phyloP scores from a whole-genome alignment of 2,888 invertebrate species.

The Shargacucullia verbasci region DNA sequence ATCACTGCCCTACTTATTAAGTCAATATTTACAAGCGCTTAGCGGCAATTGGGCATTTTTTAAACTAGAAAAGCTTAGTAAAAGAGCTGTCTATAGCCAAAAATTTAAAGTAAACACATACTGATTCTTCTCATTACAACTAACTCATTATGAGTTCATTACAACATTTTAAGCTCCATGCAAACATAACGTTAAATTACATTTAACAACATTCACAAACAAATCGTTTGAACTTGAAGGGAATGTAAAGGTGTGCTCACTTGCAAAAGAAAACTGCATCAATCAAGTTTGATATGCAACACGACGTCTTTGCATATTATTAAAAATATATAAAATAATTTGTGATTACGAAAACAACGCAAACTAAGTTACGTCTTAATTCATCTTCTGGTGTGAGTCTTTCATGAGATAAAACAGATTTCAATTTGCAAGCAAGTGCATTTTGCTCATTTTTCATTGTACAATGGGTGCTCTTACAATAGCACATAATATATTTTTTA shows the following conservation, averaged over 20 bases:
- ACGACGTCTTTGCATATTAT: constrained; percentile 1
- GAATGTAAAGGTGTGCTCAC: constrained; percentile 52
- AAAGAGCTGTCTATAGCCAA: constrained; percentile 35
- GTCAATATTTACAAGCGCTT: constrained; percentile 80
- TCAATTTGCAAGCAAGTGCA: constrained; percentile 32
- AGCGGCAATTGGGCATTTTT: constrained; percentile 69
- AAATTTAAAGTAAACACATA: constrained; percentile 47
- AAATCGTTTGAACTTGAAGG: constrained; percentile 54
- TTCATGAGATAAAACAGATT: constrained; percentile 11
- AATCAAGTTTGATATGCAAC: not conserved
- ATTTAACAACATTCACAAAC: constrained; percentile 44
- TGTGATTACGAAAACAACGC: constrained; percentile 13
- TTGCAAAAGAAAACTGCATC: constrained; percentile 21
- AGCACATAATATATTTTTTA: constrained; percentile 35
- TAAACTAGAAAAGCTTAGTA: constrained; percentile 41
- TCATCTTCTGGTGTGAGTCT: constrained; percentile 16
- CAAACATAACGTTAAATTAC: constrained; percentile 43
- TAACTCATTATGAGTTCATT: constrained; percentile 20
- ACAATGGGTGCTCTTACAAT: constrained; percentile 47
- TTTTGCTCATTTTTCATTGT: constrained; percentile 40
- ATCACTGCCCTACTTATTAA: constrained; percentile 70
- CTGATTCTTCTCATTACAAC: constrained; percentile 14
- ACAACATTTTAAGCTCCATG: constrained; percentile 33
- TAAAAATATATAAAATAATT: not conserved
- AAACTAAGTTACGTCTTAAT: constrained; percentile 13